phyloP scores from a whole-genome alignment of 2,113 vertebrate genomes.

The Tragelaphus scriptus region DNA sequence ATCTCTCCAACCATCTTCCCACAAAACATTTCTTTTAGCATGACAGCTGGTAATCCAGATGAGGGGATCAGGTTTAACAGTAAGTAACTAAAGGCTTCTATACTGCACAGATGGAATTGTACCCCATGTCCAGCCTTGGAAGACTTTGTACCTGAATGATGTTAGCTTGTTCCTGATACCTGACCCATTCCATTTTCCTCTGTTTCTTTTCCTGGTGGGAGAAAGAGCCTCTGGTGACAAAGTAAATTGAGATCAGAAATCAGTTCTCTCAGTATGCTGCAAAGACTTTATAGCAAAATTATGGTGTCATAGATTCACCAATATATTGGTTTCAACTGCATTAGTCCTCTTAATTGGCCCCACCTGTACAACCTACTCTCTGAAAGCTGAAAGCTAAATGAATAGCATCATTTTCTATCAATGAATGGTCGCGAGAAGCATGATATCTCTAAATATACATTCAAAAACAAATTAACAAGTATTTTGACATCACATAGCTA shows the following conservation, averaged over 20 bases:
- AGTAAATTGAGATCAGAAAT: slow-evolving; percentile 63
- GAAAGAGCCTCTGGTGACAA: slow-evolving; percentile 68
- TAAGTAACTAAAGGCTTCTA: neutral
- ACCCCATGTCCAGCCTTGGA: neutral
- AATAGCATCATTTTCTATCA: slow-evolving; percentile 44
- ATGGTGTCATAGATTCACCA: neutral
- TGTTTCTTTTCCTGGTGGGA: slow-evolving; percentile 69
- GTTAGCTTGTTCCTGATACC: slow-evolving; percentile 49
- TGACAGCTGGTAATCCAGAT: neutral
- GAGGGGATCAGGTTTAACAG: neutral
- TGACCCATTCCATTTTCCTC: slow-evolving; percentile 59
- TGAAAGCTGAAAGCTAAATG: slow-evolving; percentile 33
- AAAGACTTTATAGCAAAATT: slow-evolving; percentile 27
- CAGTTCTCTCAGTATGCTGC: slow-evolving; percentile 32
- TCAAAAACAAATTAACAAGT: slow-evolving; percentile 39
- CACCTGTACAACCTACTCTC: neutral
- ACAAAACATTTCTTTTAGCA: slow-evolving; percentile 11
- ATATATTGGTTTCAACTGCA: neutral
- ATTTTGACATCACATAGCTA: slow-evolving; percentile 4
- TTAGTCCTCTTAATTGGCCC: neutral
- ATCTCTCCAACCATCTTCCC: neutral
- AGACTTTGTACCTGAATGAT: slow-evolving; percentile 58
- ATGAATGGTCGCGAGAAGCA: neutral
- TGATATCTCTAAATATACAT: slow-evolving; percentile 13
- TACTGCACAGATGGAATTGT: neutral